A percentile compares a stretch with the other conserved stretches of the same genome.
Conservation (phyloP, 2,113 vertebrate genomes). For the Scolopax mira region DNA sequence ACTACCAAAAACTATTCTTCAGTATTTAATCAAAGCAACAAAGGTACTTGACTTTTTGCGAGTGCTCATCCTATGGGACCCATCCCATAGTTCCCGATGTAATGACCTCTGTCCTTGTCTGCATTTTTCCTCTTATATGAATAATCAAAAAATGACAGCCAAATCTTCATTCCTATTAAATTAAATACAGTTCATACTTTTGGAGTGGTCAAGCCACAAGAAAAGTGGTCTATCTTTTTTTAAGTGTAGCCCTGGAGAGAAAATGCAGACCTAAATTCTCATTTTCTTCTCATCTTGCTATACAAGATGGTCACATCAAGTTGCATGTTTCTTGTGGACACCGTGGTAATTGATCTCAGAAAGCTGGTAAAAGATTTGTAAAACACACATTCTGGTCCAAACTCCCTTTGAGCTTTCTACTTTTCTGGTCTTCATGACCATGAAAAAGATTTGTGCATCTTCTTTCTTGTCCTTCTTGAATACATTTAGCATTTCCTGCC, state of each 20-base stretch:
- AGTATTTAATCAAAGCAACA: slow-evolving; percentile 95
- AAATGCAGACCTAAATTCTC: slow-evolving; percentile 73
- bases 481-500: background rate
- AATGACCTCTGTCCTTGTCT: slow-evolving; percentile 37
- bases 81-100: slow-evolving; percentile 24
- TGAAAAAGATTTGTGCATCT: background rate
- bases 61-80: slow-evolving; percentile 58
- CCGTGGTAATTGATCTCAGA: slow-evolving; percentile 63
- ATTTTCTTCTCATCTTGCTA: slow-evolving; percentile 14
- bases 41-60: slow-evolving; percentile 86
- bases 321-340: slow-evolving; percentile 66
- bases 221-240: background rate
- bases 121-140: slow-evolving; percentile 73
- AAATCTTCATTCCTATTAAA: background rate
- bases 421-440: background rate
- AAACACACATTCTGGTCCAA: background rate
- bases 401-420: background rate
- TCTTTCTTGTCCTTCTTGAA: background rate
- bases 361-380: slow-evolving; percentile 65
- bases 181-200: background rate
- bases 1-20: slow-evolving; percentile 98
- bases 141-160: background rate
- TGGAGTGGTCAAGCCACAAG: background rate
- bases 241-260: background rate
- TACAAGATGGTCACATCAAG: slow-evolving; percentile 1